Evolutionary conservation across 2,113 vertebrate species (phyloP).

Genomic region (Harpagus bidentatus): DNA sequence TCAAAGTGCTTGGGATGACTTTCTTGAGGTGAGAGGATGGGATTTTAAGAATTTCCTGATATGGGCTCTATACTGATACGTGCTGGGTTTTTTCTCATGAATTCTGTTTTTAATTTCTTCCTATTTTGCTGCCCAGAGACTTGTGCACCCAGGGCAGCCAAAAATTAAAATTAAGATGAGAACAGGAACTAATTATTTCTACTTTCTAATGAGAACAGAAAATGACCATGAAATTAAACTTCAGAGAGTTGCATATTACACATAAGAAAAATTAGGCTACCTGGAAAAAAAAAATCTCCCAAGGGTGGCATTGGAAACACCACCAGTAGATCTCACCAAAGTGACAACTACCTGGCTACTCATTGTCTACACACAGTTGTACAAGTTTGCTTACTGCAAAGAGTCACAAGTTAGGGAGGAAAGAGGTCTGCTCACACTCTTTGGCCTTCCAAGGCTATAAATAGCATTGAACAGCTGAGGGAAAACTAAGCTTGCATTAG

Average conservation of each 20-base stretch:
- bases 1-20: not conserved
- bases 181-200: constrained; percentile 40
- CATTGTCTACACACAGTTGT: not conserved
- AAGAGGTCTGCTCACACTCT: not conserved
- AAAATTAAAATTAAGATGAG: not conserved
- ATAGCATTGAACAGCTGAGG: not conserved
- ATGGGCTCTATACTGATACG: not conserved
- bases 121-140: not conserved
- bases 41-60: not conserved
- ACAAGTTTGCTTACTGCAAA: not conserved
- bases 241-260: not conserved
- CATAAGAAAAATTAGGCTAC: not conserved
- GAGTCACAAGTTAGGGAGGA: not conserved
- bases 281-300: not conserved
- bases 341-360: not conserved
- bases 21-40: not conserved
- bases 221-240: not conserved
- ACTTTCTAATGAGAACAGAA: not conserved
- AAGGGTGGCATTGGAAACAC: not conserved
- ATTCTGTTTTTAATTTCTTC: not conserved
- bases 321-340: not conserved
- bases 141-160: not conserved
- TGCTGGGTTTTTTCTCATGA: not conserved
- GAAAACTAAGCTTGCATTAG: not conserved
- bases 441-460: not conserved